Evolutionary conservation across 2,113 vertebrate species (phyloP), one percentile per base, ranked within the genome.

Genomic region (Aviceda subcristata): DNA sequence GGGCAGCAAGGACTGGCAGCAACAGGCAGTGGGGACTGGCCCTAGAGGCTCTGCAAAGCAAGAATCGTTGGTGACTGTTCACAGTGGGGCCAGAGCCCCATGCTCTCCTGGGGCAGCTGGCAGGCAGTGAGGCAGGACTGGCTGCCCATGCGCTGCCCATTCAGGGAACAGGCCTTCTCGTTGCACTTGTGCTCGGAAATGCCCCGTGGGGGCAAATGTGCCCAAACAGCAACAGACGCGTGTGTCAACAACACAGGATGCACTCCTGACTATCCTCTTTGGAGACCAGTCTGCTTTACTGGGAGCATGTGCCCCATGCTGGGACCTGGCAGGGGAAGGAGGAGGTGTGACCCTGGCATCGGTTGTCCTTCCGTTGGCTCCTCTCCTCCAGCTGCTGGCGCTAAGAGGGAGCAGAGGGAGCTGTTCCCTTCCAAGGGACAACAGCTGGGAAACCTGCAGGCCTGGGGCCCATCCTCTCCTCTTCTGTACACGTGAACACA

Each of bases 301-400:
- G 23, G 82, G 77, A 38, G 66, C 36, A 4, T 2, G 7, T 19
- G 12, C 30, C 43, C 43, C n/a, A 2, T 34, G 34, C 43, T 48
- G 74, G 60, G 43, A 63, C 23, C 19, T n/a, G 56, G 30, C 74
- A 22, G 38, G 34, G 41, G 32, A 39, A 16, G 48, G 6, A 48
- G 67, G 9, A 46, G 29, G 66, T 1, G 6, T 12, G 50, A 36
- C 27, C 15, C 8, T 14, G 23, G 29, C 19, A 53, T 22, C 5
- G 0, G 15, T 27, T 15, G 3, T 27, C 26, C 23, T 36, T 29
- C 39, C 0, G 4, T 50, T 3, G 0, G 27, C 46, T 43, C 76
- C 38, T 34, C 22, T 66, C 39, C 62, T n/a, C 14, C 39, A 0
- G 0, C 12, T 39, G 59, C 32, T 29, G 60, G 30, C 17, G 45